phyloP scores from a whole-genome alignment of 2,797 vertebrate genomes.

The Natrix natrix region DNA sequence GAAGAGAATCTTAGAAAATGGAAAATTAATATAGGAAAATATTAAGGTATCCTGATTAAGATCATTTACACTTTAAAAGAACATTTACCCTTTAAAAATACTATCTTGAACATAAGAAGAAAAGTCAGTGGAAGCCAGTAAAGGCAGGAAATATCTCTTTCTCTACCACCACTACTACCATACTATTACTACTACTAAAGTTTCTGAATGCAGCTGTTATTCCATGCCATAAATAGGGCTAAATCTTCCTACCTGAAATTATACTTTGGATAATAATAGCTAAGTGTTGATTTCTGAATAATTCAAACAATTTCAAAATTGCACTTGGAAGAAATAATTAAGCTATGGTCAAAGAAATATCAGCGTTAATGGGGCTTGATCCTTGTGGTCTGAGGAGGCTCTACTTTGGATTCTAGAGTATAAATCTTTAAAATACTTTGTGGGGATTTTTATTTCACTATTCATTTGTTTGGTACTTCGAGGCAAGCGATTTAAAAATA shows the following conservation, averaged over 20 bases:
- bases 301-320: not conserved
- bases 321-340: not conserved
- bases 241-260: not conserved
- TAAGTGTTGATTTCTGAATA: not conserved
- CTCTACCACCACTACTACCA: not conserved
- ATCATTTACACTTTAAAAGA: not conserved
- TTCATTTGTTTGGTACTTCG: not conserved
- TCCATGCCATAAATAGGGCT: not conserved
- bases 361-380: not conserved
- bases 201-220: not conserved
- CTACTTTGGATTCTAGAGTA: not conserved
- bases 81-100: not conserved
- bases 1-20: not conserved
- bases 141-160: not conserved
- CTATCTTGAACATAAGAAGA: not conserved
- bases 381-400: not conserved
- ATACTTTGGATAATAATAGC: not conserved
- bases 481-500: not conserved
- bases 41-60: not conserved
- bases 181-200: not conserved
- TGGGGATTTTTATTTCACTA: not conserved
- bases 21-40: not conserved
- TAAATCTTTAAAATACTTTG: not conserved
- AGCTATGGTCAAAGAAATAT: not conserved
- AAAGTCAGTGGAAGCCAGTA: not conserved